A percentile compares a stretch with the other conserved stretches of the same genome.
phyloP scores from a whole-genome alignment of 1,140 invertebrate genomes.

The Phthorimaea operculella region DNA sequence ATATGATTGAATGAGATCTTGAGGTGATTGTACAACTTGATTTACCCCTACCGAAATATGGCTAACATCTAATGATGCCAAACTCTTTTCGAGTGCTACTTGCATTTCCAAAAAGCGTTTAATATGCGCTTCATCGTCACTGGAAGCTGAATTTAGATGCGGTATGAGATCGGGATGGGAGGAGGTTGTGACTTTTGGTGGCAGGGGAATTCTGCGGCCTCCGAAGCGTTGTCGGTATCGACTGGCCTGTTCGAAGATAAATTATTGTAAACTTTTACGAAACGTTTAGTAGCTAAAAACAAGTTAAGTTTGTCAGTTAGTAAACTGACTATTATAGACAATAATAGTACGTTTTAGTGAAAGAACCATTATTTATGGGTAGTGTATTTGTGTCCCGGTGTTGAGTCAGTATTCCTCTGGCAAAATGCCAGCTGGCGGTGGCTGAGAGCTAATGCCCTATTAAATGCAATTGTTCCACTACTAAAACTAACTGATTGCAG shows the following conservation, averaged over 20 bases:
- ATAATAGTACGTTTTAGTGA: conserved; percentile 6
- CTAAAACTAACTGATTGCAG: conserved; percentile 26
- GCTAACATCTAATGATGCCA: conserved; percentile 48
- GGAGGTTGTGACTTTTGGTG: conserved; percentile 28
- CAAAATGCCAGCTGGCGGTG: conserved; percentile 23
- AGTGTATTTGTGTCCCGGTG: conserved; percentile 21
- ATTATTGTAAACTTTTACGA: conserved; percentile 9
- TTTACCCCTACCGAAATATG: conserved; percentile 50
- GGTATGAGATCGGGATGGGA: conserved; percentile 37
- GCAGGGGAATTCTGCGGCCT: conserved; percentile 45
- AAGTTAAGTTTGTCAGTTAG: not conserved
- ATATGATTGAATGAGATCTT: conserved; percentile 39
- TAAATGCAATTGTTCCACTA: conserved; percentile 28
- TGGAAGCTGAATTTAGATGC: conserved; percentile 25
- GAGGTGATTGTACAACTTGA: conserved; percentile 44
- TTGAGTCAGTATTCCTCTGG: conserved; percentile 28
- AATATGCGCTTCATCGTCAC: conserved; percentile 32
- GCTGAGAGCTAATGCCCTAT: conserved; percentile 27
- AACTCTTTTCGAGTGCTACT: conserved; percentile 46
- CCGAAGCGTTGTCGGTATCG: conserved; percentile 57
- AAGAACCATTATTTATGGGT: conserved; percentile 15
- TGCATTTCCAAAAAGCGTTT: conserved; percentile 59
- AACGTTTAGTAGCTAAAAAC: not conserved
- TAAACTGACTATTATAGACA: conserved; percentile 1
- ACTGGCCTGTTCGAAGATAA: conserved; percentile 59